Evolutionary conservation across 2,113 vertebrate species (phyloP), one percentile per base, ranked within the genome.

Genomic region (Carollia perspicillata): DNA sequence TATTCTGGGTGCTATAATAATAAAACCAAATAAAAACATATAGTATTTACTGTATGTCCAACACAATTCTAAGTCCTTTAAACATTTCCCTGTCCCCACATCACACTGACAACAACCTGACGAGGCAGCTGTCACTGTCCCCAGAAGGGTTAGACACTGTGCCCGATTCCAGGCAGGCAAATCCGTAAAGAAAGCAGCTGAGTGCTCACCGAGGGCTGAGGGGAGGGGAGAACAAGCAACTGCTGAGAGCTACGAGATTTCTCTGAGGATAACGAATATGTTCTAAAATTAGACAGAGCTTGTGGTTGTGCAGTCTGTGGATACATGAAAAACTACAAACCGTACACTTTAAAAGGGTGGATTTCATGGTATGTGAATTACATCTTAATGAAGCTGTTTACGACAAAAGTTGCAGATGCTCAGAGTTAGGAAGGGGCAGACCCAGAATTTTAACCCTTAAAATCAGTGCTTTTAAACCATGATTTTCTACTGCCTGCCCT

Each of bases 251-350:
- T 84, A 37, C 17, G 79, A 88, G 35, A 11, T 93, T 91, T 91
- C 18, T 91, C 91, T 60, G 33, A 26, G 6, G 11, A 26, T 69
- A 22, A 84, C 16, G 55, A 95, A 91, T 75, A 60, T 66, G 47
- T 84, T 83, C 35, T 53, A 88, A 90, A 90, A 74, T 72, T 65
- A 96, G 49, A 85, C 8, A 72, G 40, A 96, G 17, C 35, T 69
- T 42, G 30, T 79, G 28, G 44, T 11, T 89, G 13, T n/a, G 79
- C 33, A 72, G n/a, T 71, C 53, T 79, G 42, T 88, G 23, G 77
- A 69, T 44, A 63, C 35, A 72, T 8, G 69, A 72, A 65, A 77
- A 92, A 84, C 30, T 35, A 84, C 1, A 58, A 84, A 44, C 7
- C 69, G 8, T 78, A 23, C 22, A 77, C 17, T 74, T 88, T 94